Conservation (phyloP, 2,113 vertebrate species). For the Coregonus clupeaformis region DNA sequence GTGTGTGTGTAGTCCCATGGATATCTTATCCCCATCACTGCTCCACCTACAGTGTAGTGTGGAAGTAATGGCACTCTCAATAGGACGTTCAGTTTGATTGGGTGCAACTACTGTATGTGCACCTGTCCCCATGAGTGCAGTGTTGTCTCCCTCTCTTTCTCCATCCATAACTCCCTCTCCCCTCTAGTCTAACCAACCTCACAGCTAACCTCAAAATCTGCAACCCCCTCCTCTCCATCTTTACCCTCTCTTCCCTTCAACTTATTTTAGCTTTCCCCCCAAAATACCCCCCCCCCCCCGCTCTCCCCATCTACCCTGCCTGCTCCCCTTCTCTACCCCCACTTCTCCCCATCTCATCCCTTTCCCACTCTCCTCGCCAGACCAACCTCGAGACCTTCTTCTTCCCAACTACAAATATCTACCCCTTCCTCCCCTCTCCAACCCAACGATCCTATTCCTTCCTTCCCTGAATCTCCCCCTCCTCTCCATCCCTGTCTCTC, state of each 20-base stretch:
- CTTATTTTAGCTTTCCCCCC: too few relatives aligned
- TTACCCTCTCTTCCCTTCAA: background rate
- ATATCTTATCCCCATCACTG: background rate
- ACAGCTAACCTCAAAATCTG: background rate
- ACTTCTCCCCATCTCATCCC: background rate
- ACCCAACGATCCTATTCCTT: background rate
- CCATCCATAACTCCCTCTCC: background rate
- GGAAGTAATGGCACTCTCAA: background rate
- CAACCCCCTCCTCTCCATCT: background rate
- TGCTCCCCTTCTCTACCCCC: background rate
- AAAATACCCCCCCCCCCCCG: background rate
- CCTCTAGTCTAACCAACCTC: background rate
- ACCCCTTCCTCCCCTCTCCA: background rate
- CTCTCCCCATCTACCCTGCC: background rate
- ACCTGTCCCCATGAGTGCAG: background rate
- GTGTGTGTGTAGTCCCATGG: too few relatives aligned
- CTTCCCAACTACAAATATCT: background rate
- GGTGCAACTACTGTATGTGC: background rate
- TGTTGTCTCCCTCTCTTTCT: background rate
- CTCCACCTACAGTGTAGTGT: background rate
- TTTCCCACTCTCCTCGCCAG: background rate
- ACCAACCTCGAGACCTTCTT: background rate
- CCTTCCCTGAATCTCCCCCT: too few relatives aligned
- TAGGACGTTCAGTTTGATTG: background rate
- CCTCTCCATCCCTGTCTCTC: too few relatives aligned